Base-by-base conservation (phyloP, 2,888 invertebrate species). In the Melinaea menophilus region DNA sequence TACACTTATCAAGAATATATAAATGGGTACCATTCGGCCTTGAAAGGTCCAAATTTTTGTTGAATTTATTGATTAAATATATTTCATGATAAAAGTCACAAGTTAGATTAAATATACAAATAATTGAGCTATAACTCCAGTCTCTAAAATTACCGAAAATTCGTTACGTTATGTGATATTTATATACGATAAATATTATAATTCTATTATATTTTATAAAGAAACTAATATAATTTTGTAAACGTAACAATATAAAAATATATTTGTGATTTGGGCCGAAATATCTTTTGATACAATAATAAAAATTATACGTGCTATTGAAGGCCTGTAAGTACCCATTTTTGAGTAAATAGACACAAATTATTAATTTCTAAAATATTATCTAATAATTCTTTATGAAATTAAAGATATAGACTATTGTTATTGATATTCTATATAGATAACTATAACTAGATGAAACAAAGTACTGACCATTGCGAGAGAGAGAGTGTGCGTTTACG, bases 161-260 rank as follows among this genome's bases (percentile, higher is more conserved):
- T 51, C 51, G 22, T 51, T 9, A 31, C 31, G 31, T 31, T 51
- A 51, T 51, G 22, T 51, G 51, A 51, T 51, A 51, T 51, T 51
- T 31, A 51, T 51, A 51, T 41, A 9, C 9, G 41, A 41, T 41
- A 41, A 51, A 31, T 51, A 31, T 51, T 31, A 31, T 51, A 11
- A 9, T 48, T 22, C 22, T 5, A 48, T 48, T 22, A 22, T 5
- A 22, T n/a, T 51, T 51, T 51, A 9, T 31, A 31, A 51, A 31
- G 31, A 31, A 51, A 51, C 31, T 51, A 51, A 51, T 22, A 51
- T 51, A 51, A 9, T 51, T 31, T 5, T 51, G 31, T 51, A 51
- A 51, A 51, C 51, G 31, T 51, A 51, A 51, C 51, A 51, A 51
- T 51, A 51, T 51, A 51, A 51, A 51, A 51, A 51, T 51, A 51